Base-by-base conservation (phyloP, 2,113 vertebrate genomes). In the Syrmaticus mikado region DNA sequence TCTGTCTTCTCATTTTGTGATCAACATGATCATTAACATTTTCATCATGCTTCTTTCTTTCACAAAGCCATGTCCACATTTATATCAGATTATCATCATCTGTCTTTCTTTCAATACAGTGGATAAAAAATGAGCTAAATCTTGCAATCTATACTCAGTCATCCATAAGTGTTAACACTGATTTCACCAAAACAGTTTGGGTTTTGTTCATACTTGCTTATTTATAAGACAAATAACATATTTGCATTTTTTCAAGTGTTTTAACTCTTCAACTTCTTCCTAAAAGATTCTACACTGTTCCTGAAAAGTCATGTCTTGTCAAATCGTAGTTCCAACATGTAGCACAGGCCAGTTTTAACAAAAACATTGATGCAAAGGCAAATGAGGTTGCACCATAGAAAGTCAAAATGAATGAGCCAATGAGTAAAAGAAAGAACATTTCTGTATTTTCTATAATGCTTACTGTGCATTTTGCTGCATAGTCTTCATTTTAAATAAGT, bases 1-100 rank as follows among this genome's bases (percentile, higher is more conserved):
- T 92, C 61, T 87, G 27, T 76, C 61, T 90, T 92, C 74, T 79
- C 25, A 50, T 87, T 89, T 89, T 82, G 45, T 73, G 36, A 58
- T 68, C 62, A 89, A 65, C 45, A 25, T 10, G 16, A 34, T 86
- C 57, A 62, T 92, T 92, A 92, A 46, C 16, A 46, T 90, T 92
- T 89, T 78, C 40, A 82, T 87, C 36, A 72, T 13, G n/a, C 30
- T 36, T 60, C 70, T 86, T 81, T 86, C 77, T 88, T 85, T 45
- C 16, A 48, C 45, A 66, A 48, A 85, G 13, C 45, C 16, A 3
- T 28, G 58, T 88, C 66, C 58, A 36, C 60, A n/a, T 77, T 91
- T 94, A 38, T 79, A 24, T 91, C 24, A 50, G 70, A 70, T 93
- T 66, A 55, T 62, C 45, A 46, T 36, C 11, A 52, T 27, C 25